Evolutionary conservation across 2,797 vertebrate species (phyloP), one percentile per base, ranked within the genome.

Genomic region (Labroides dimidiatus): DNA sequence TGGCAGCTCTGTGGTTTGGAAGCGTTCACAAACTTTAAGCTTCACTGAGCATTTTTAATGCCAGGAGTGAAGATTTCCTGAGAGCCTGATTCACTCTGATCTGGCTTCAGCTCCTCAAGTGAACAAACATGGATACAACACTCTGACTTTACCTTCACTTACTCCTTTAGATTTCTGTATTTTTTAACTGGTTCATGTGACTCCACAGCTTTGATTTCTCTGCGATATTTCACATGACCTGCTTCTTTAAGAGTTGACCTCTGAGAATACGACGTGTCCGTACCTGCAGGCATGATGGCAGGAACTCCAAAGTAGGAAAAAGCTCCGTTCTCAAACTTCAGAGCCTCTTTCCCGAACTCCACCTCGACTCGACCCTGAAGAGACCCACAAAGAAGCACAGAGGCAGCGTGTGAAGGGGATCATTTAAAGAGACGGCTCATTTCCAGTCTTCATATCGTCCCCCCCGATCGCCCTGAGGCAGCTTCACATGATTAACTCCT

Each of bases 281-380:
- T 86, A 99, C 97, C 97, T 80, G 96, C 92, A 61, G 95, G 95
- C 80, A 96, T 95, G 76, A 97, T 96, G 77, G 97, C 95, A 12
- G 97, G 96, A 42, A 98, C 94, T 0, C 98, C 98, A 1, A 97
- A 99, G 85, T 97, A 97, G 17, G 97, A 96, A 82, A 99, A 99
- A 0, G 97, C 96, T 76, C 97, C 97, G 0, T 98, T 98, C 86
- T 99, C 97, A 85, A 99, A 99, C 81, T 94, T 96, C 77, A 99
- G 93, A 9, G 95, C 96, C 85, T 99, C 98, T 69, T 99, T 99
- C 19, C 97, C 97, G 1, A 98, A 95, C 86, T 99, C 97, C 76
- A 99, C 98, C 82, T 97, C 96, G 45, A 99, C 98, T 65, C 96
- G 96, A 19, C 98, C 98, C 98, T 99, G 84, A 49, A 56, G 53